These are phyloP conservation scores for Chloropsis hardwickii DNA, from an alignment of 2,113 vertebrate species.

Conservation along the genomic window DNA sequence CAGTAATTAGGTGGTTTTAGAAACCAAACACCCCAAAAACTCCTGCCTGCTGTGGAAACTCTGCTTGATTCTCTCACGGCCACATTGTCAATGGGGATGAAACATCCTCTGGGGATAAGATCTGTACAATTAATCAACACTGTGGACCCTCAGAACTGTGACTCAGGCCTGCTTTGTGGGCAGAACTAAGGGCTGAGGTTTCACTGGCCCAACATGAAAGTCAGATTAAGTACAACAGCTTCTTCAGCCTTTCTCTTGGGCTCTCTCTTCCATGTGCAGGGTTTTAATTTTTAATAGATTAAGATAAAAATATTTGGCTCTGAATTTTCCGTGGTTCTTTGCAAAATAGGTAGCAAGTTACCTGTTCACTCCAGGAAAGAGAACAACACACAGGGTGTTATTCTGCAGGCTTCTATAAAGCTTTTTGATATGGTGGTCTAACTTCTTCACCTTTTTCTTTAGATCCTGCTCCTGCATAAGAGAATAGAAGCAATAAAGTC, in stretches of 20 bases:
- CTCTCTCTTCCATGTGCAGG: neutral
- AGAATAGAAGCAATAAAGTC: neutral
- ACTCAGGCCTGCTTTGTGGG: neutral
- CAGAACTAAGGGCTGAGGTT: neutral
- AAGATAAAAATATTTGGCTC: neutral
- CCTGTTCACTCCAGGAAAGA: constrained; percentile 80
- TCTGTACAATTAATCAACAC: neutral
- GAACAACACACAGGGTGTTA: constrained; percentile 79
- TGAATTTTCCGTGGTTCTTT: neutral
- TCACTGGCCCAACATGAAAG: neutral
- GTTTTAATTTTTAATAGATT: neutral
- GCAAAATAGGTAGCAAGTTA: constrained; percentile 44
- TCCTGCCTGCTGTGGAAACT: neutral
- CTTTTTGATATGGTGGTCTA: constrained; percentile 77
- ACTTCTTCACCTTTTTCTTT: constrained; percentile 67
- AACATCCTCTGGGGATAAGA: neutral
- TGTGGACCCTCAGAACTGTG: neutral
- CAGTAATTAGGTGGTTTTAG: neutral
- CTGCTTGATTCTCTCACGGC: neutral
- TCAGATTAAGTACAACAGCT: neutral
- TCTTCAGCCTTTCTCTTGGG: neutral
- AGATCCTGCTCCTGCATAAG: constrained; percentile 67
- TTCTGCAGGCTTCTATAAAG: constrained; percentile 76
- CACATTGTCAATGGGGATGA: neutral
- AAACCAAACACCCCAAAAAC: neutral